These are phyloP conservation scores for Sinodicranocentrus sp. DNA, from an alignment of 2,888 invertebrate genomes.

Conservation along the genomic window DNA sequence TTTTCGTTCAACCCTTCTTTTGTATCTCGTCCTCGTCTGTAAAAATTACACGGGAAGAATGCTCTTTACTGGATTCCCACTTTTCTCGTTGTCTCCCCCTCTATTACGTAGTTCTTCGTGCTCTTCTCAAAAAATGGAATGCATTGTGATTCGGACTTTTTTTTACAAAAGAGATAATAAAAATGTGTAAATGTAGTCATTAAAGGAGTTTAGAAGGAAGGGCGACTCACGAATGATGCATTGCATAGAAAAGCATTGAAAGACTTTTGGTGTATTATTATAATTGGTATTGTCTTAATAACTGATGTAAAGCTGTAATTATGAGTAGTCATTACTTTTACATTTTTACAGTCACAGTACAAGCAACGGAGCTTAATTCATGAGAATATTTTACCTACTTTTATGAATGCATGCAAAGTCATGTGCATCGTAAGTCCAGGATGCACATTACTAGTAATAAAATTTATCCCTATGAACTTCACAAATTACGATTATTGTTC, in stretches of 20 bases:
- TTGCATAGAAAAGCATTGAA: constrained; percentile 46
- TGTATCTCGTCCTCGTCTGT: constrained; percentile 12
- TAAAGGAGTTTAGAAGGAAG: constrained; percentile 50
- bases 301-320: constrained; percentile 66
- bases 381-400: too few relatives aligned
- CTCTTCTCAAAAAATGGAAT: constrained; percentile 10
- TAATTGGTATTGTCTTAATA: constrained; percentile 70
- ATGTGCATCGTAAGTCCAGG: too few relatives aligned
- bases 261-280: constrained; percentile 50
- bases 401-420: background rate
- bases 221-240: constrained; percentile 32
- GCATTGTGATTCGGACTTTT: constrained; percentile 45
- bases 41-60: constrained; percentile 2
- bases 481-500: too few relatives aligned
- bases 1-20: constrained; percentile 34
- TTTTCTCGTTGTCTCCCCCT: background rate
- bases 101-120: background rate
- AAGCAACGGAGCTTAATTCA: too few relatives aligned
- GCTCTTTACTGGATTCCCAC: background rate
- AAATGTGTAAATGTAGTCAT: constrained; percentile 48
- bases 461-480: too few relatives aligned
- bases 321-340: constrained; percentile 39
- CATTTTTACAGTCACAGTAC: background rate
- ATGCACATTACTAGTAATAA: too few relatives aligned
- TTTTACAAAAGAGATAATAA: constrained; percentile 29